Conservation (phyloP, 2,113 vertebrate genomes). For the Sardina pilchardus region DNA sequence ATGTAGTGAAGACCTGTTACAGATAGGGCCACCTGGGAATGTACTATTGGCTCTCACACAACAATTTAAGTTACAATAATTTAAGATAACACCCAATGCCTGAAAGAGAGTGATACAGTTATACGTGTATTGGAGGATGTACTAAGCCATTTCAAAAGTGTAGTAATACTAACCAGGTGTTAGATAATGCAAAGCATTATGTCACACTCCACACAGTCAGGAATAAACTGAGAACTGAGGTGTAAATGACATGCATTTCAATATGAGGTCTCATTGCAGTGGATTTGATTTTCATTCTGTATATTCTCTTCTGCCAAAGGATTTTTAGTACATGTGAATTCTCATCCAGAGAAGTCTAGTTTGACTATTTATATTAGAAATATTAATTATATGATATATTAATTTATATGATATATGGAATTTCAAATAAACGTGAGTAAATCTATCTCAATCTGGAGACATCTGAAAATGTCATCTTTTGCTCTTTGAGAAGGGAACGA, state of each 20-base stretch:
- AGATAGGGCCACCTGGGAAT: background rate
- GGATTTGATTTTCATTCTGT: slow-evolving; percentile 4
- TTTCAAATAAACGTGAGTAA: slow-evolving; percentile 43
- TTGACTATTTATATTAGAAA: slow-evolving; percentile 27
- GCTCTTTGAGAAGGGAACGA: background rate
- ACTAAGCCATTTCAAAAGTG: background rate
- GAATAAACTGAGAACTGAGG: background rate
- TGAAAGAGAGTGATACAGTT: background rate
- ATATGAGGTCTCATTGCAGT: background rate
- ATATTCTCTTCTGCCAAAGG: background rate
- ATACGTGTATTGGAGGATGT: background rate
- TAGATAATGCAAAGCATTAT: background rate
- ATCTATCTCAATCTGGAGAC: background rate
- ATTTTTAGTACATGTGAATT: slow-evolving; percentile 5
- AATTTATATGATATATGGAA: slow-evolving; percentile 17
- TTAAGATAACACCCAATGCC: background rate
- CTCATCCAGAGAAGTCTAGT: background rate
- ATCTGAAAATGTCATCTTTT: background rate
- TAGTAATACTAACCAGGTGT: slow-evolving; percentile 2
- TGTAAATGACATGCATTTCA: background rate
- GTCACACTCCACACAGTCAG: background rate
- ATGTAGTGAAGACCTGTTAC: background rate
- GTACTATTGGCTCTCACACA: background rate
- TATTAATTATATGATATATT: slow-evolving; percentile 42
- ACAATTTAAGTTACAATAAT: background rate